phyloP scores from a whole-genome alignment of 2,888 invertebrate species.

The Mamestra brassicae region DNA sequence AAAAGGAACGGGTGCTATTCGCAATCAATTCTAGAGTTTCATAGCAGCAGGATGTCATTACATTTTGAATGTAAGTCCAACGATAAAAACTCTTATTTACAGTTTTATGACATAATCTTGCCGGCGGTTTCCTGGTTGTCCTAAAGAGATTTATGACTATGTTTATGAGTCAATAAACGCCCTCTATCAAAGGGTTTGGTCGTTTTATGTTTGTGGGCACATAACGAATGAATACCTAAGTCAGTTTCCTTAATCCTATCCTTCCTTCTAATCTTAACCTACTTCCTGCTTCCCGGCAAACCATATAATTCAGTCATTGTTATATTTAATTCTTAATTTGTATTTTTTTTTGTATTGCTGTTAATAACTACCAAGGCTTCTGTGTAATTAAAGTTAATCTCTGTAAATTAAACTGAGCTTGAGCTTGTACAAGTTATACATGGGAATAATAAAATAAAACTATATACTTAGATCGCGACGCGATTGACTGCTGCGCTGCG shows the following conservation, averaged over 20 bases:
- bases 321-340: no score
- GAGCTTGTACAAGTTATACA: no score
- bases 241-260: background rate
- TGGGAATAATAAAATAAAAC: no score
- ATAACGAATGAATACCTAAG: slow-evolving; percentile 23
- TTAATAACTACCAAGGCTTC: no score
- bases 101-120: slow-evolving; percentile 37
- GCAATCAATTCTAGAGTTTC: no score
- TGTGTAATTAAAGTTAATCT: no score
- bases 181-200: slow-evolving; percentile 33
- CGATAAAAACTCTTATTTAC: slow-evolving; percentile 36
- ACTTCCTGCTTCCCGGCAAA: background rate
- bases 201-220: slow-evolving; percentile 30
- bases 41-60: slow-evolving; percentile 7
- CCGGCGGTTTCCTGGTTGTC: slow-evolving; percentile 11
- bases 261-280: background rate
- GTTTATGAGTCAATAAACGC: slow-evolving; percentile 54
- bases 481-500: no score
- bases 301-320: no score
- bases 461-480: no score
- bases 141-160: slow-evolving; percentile 23
- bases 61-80: slow-evolving; percentile 29
- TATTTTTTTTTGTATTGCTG: no score
- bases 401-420: no score
- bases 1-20: no score